Base-by-base conservation (phyloP, 2,113 vertebrate species). In the Athene cunicularia region DNA sequence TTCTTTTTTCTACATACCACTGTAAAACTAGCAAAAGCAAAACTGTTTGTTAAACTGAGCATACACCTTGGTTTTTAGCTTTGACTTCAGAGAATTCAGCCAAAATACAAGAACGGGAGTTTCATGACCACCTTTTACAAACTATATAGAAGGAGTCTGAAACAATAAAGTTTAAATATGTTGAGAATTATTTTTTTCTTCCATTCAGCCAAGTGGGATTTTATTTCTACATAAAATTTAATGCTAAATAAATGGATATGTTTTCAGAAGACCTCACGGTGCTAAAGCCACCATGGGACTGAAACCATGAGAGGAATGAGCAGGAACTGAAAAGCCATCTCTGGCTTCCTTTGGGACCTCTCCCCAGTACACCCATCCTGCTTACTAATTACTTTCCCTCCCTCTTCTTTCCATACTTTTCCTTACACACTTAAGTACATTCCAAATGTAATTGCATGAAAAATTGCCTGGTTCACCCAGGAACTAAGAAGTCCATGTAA, bases 401-500 rank as follows among this genome's bases (percentile, higher is more conserved):
- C 68, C 26, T n/a, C 63, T n/a, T 73, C 39, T 20, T 50, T 16
- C 58, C 66, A 33, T 33, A 12, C 58, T 84, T 76, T 66, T 59
- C 64, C 73, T 63, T 35, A 55, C 2, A 30, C 33, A 14, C 76
- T 92, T 68, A 81, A 84, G 56, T 10, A 72, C 39, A 72, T 72
- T 43, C 80, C 39, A 63, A 52, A 63, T 14, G 47, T 83, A 95
- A 92, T 71, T 70, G 73, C 63, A 71, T 58, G 53, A 73, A 77
- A 75, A 80, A 76, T 55, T 16, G 76, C 60, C 64, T 35, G 33
- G 68, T 80, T 95, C 90, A 81, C 33, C 9, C 60, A 81, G 72
- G 58, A 86, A 62, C 86, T 92, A 92, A 19, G 30, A 92, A 75
- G 39, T 56, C 79, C 81, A 37, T 35, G 58, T 75, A 91, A 79